Conservation (phyloP, 35 echinoderm and acorn worm species). For the Lytechinus variegatus region DNA sequence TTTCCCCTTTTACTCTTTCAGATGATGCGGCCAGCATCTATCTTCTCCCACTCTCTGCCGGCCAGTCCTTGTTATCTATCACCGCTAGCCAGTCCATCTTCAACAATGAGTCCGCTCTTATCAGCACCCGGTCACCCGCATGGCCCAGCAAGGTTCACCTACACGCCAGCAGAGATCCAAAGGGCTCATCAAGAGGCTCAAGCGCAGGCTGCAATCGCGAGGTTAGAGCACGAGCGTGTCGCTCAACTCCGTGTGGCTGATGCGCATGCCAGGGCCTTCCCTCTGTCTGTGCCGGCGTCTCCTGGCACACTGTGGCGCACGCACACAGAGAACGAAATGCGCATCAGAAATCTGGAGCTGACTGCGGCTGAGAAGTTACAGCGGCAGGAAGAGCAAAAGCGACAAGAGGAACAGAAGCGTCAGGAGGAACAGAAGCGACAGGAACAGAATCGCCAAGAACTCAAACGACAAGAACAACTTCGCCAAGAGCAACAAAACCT, state of each 20-base stretch:
- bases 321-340: conserved; percentile 81
- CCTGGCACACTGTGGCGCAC: conserved; percentile 84
- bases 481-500: background rate
- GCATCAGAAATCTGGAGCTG: conserved; percentile 77
- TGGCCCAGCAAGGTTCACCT: conserved; percentile 78
- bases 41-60: conserved; percentile 92
- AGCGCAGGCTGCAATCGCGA: conserved; percentile 38
- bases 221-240: conserved; percentile 85
- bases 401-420: background rate
- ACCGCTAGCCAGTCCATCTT: conserved; percentile 82
- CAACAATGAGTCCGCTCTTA: conserved; percentile 80
- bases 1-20: conserved; percentile 48
- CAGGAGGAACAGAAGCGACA: background rate
- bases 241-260: conserved; percentile 74
- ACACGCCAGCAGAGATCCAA: conserved; percentile 84
- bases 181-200: conserved; percentile 74
- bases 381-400: conserved; percentile 51
- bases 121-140: conserved; percentile 64
- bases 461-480: background rate
- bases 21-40: conserved; percentile 61
- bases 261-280: conserved; percentile 52
- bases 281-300: conserved; percentile 62
- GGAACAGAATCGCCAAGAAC: conserved; percentile 38
- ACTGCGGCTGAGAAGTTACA: conserved; percentile 48
- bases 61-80: conserved; percentile 92